phyloP scores from a whole-genome alignment of 2,888 invertebrate species.

The Polydrusus cervinus region DNA sequence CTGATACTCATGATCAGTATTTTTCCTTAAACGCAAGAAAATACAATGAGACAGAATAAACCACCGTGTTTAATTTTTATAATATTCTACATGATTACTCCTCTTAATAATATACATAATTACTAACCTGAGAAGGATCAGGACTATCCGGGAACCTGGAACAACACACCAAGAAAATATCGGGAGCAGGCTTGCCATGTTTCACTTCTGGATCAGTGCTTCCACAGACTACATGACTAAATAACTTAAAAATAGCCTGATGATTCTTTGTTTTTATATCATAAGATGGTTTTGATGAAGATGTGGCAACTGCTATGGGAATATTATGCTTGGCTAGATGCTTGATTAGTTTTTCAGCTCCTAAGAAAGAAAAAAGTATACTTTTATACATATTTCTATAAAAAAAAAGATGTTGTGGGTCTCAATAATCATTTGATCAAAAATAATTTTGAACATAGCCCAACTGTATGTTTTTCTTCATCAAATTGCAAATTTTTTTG shows the following conservation, averaged over 20 bases:
- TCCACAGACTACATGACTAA: slow-evolving; percentile 77
- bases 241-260: slow-evolving; percentile 72
- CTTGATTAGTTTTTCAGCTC: slow-evolving; percentile 46
- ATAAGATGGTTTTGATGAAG: slow-evolving; percentile 75
- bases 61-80: too few species aligned
- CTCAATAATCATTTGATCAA: too few species aligned
- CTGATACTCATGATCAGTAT: too few species aligned
- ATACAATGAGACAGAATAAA: too few species aligned
- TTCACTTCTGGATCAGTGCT: slow-evolving; percentile 80
- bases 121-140: slow-evolving; percentile 63
- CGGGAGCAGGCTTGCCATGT: slow-evolving; percentile 82
- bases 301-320: slow-evolving; percentile 82
- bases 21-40: too few species aligned
- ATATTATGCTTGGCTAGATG: slow-evolving; percentile 77
- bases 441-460: too few species aligned
- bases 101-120: neutral
- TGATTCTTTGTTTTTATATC: slow-evolving; percentile 74
- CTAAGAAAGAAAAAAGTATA: slow-evolving; percentile 20
- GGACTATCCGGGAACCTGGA: slow-evolving; percentile 75
- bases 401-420: too few species aligned
- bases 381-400: too few species aligned
- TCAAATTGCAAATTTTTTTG: too few species aligned
- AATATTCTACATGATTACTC: too few species aligned
- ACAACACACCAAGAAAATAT: slow-evolving; percentile 79
- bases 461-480: too few species aligned